Evolutionary conservation across 2,797 vertebrate species (phyloP), one percentile per base, ranked within the genome.

Genomic region (Carapus acus): DNA sequence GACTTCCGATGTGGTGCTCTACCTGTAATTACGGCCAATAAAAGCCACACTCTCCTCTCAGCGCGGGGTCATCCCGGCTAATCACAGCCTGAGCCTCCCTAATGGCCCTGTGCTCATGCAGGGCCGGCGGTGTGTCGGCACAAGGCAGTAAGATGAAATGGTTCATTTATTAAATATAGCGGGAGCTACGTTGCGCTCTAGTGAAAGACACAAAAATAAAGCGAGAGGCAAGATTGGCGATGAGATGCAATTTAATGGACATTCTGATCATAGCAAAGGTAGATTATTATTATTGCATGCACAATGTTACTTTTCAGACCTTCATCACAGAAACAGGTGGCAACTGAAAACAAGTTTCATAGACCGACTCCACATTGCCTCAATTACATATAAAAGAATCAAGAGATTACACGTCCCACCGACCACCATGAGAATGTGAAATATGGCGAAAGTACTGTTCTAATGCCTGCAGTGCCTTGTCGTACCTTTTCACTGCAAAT

Each of bases 211-310:
- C 6, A 22, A 23, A 18, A 14, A 20, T 44, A 47, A 59, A 50
- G 18, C 9, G 4, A 33, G 17, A 11, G 50, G 52, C 43, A 29
- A 59, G 67, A 78, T 38, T 54, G 24, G n/a, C 13, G 13, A 22
- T 24, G 21, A 6, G 15, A 42, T 65, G 38, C 42, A 40, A 65
- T 46, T 24, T 17, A 38, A 37, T 16, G 58, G 46, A 70, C 78
- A 64, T 7, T 59, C 40, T 58, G 24, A 27, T 9, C 9, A 42
- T 66, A 85, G 75, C 74, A 81, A 73, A 79, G 60, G 47, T 68
- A 65, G 71, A 55, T 64, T 72, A 21, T 74, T 87, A n/a, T 87
- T 88, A 88, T 86, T 88, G 78, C 75, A 77, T 84, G 83, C 72
- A n/a, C 74, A 69, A 33, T 33, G 76, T 74, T 78, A 66, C 41